A percentile compares a stretch with the other conserved stretches of the same genome.
phyloP scores from a whole-genome alignment of 2,797 vertebrate genomes.

The Eremophila alpestris region DNA sequence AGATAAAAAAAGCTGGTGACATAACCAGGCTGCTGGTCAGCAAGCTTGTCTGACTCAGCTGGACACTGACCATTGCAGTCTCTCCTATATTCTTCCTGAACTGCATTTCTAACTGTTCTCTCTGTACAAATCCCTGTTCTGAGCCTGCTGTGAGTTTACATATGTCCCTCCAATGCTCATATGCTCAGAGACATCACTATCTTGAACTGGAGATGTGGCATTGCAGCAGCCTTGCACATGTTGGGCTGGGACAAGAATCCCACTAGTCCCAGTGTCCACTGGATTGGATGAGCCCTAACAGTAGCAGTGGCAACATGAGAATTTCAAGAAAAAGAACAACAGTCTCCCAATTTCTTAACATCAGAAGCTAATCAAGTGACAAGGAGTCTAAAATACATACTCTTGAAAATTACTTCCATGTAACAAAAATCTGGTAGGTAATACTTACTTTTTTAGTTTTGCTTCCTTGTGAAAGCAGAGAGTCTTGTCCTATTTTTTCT shows the following conservation, averaged over 20 bases:
- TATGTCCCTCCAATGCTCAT: rapidly evolving
- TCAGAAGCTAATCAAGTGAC: not conserved
- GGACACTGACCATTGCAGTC: not conserved
- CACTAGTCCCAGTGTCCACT: not conserved
- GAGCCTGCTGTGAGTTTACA: not conserved
- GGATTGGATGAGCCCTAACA: not conserved
- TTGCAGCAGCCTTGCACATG: not conserved
- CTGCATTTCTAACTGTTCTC: not conserved
- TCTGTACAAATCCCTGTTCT: not conserved
- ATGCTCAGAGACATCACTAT: not conserved
- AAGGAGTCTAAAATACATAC: not conserved
- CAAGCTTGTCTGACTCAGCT: not conserved
- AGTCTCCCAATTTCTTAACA: not conserved
- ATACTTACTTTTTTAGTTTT: constrained; percentile 69
- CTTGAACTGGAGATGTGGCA: not conserved
- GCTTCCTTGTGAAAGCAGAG: constrained; percentile 17
- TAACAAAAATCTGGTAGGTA: not conserved
- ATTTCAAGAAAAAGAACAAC: not conserved
- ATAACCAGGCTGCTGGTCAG: not conserved
- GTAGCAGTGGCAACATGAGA: not conserved
- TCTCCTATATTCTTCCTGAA: not conserved
- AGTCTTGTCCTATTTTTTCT: constrained; percentile 25
- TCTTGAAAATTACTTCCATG: not conserved
- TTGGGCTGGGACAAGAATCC: not conserved
- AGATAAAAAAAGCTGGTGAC: not conserved